Conservation (phyloP, 2,797 vertebrate genomes). For the Sebastes kiyomatsui region DNA sequence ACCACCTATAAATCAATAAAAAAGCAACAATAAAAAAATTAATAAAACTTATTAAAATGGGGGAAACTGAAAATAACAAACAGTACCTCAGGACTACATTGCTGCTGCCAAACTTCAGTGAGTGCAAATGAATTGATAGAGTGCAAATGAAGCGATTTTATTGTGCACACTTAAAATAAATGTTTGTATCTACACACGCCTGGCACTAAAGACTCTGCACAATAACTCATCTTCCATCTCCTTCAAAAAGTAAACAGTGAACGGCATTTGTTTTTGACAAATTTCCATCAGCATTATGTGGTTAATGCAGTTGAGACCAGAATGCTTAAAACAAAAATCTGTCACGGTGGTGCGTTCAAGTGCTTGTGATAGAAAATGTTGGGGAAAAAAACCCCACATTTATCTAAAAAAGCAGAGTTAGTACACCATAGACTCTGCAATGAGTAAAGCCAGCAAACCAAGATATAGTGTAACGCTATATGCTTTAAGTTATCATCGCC, state of each 20-base stretch:
- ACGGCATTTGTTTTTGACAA: no score
- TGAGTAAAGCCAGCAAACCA: neutral
- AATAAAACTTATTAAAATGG: neutral
- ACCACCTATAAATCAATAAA: conserved; percentile 18
- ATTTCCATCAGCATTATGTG: no score
- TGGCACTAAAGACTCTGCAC: neutral
- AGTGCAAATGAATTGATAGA: conserved; percentile 33
- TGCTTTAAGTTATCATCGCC: neutral
- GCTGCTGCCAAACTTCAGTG: conserved; percentile 17
- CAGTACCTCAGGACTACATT: conserved; percentile 10
- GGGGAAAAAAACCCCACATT: no score
- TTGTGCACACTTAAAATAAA: conserved; percentile 26
- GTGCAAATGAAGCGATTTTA: conserved; percentile 31
- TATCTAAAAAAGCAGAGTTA: no score
- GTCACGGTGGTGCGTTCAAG: no score
- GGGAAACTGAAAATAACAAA: neutral
- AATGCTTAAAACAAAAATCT: no score
- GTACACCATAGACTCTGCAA: neutral
- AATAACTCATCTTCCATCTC: neutral
- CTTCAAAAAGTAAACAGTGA: no score
- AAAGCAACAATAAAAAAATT: neutral
- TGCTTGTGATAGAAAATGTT: no score
- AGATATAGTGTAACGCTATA: neutral
- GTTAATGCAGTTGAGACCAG: no score
- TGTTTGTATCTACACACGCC: conserved; percentile 3